A percentile compares a stretch with the other conserved stretches of the same genome.
These are phyloP conservation scores for Pseudanteris insignis DNA, from an alignment of 2,888 invertebrate genomes.

Conservation along the genomic window DNA sequence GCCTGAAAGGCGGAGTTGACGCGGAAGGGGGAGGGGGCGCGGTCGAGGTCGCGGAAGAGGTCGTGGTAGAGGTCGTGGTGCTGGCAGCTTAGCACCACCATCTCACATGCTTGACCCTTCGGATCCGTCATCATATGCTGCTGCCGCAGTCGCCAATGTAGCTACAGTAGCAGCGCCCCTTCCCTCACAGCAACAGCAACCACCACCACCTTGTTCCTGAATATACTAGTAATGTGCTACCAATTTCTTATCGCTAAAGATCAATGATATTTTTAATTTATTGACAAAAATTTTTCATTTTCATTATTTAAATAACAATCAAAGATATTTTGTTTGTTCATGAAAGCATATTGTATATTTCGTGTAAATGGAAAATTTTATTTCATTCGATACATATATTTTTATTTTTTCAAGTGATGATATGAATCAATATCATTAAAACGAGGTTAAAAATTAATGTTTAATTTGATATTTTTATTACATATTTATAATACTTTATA, in stretches of 20 bases:
- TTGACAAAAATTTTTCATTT: no score
- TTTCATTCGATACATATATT: no score
- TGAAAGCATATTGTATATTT: no score
- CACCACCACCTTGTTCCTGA: constrained; percentile 61
- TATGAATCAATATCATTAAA: no score
- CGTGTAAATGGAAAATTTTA: no score
- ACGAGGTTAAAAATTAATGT: no score
- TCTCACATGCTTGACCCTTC: constrained; percentile 62
- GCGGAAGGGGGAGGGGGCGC: constrained; percentile 86
- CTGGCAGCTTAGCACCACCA: constrained; percentile 63
- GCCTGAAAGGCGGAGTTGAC: constrained; percentile 86
- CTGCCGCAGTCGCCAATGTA: constrained; percentile 58
- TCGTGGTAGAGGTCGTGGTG: constrained; percentile 80
- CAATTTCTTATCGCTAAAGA: constrained; percentile 30
- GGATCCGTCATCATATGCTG: constrained; percentile 62
- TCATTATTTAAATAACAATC: no score
- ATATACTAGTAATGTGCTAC: constrained; percentile 39
- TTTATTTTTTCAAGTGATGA: no score
- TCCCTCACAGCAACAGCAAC: constrained; percentile 64
- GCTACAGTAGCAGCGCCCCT: constrained; percentile 61
- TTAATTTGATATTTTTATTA: no score
- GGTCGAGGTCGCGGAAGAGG: constrained; percentile 79
- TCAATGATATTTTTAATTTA: constrained; percentile 8
- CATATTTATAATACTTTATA: no score
- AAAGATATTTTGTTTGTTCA: not conserved